These are phyloP conservation scores for Urocyon cinereoargenteus DNA, from an alignment of 2,797 vertebrate genomes.

Conservation along the genomic window DNA sequence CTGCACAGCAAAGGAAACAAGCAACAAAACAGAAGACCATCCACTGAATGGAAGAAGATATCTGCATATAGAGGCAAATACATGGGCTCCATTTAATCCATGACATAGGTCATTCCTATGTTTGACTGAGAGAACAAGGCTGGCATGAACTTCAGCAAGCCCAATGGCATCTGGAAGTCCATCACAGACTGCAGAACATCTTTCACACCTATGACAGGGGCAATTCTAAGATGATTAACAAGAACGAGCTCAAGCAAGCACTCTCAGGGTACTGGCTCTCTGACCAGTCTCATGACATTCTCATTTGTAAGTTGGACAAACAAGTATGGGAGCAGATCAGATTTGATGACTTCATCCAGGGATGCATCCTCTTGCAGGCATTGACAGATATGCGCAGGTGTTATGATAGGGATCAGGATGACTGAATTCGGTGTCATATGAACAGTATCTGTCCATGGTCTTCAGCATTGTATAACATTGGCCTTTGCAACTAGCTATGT, in stretches of 20 bases:
- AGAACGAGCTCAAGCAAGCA: conserved; percentile 97
- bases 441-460: background rate
- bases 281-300: conserved; percentile 96
- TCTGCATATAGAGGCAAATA: background rate
- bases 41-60: background rate
- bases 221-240: conserved; percentile 99
- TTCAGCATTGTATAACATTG: background rate
- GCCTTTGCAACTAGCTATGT: background rate
- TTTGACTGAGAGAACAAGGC: conserved; percentile 99
- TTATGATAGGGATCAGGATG: background rate
- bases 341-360: conserved; percentile 99
- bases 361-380: conserved; percentile 97
- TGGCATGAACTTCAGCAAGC: conserved; percentile 98
- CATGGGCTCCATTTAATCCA: conserved; percentile 98
- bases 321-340: conserved; percentile 92
- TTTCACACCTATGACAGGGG: conserved; percentile 98
- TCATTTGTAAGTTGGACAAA: conserved; percentile 97
- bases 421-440: background rate
- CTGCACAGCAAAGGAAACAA: background rate
- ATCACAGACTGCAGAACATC: conserved; percentile 99
- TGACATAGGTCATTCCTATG: conserved; percentile 97
- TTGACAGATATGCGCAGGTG: background rate
- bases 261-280: conserved; percentile 97
- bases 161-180: conserved; percentile 98
- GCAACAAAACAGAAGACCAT: background rate